Percentiles rank a stretch among this genome's conserved stretches.
phyloP scores from a whole-genome alignment of 2,797 vertebrate genomes.

The Pelobates cultripes region DNA sequence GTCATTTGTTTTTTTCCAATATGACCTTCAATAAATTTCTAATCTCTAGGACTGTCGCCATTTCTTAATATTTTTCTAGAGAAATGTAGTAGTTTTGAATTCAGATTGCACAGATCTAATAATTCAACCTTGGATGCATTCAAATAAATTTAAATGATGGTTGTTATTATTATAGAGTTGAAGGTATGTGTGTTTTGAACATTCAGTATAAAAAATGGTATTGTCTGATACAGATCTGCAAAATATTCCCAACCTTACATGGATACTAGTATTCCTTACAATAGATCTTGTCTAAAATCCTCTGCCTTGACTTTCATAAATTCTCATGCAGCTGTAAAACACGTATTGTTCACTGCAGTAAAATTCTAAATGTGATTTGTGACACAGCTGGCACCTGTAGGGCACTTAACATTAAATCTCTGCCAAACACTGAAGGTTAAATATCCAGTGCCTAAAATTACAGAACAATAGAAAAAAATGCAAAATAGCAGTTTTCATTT shows the following conservation, averaged over 20 bases:
- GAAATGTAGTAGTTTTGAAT: not conserved
- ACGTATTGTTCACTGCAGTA: constrained; percentile 25
- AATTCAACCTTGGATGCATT: not conserved
- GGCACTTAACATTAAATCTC: constrained; percentile 26
- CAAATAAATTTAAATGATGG: not conserved
- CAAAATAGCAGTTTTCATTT: constrained; percentile 18
- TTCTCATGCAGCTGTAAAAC: constrained; percentile 23
- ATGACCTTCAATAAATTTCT: not conserved
- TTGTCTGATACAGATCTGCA: not conserved
- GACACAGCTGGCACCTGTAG: constrained; percentile 40
- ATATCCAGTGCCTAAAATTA: constrained; percentile 19
- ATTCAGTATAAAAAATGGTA: not conserved
- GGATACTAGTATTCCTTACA: not conserved
- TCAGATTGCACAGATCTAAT: not conserved
- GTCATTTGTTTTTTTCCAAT: not conserved
- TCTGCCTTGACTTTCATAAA: constrained; percentile 11
- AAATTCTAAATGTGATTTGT: constrained; percentile 50
- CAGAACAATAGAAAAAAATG: not conserved
- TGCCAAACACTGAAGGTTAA: constrained; percentile 43
- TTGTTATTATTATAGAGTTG: not conserved
- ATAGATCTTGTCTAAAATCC: constrained; percentile 12
- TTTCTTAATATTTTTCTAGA: not conserved
- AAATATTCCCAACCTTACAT: not conserved
- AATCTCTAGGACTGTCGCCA: not conserved
- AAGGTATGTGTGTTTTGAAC: not conserved